Evolutionary conservation across 2,113 vertebrate species (phyloP), one percentile per base, ranked within the genome.

Genomic region (Notarius lentiginosus): DNA sequence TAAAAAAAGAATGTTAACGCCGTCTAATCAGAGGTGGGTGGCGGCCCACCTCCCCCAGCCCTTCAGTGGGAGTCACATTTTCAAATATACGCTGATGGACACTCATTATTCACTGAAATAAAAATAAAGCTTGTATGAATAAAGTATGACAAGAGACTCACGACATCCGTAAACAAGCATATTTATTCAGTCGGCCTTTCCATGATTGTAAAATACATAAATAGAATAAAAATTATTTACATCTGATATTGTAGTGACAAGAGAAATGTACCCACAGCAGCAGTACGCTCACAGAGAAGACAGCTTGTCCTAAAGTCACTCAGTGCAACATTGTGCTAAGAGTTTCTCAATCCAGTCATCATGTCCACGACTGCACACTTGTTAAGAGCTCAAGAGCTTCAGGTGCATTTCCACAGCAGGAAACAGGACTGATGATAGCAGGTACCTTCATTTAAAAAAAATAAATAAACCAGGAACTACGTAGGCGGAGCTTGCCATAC

Each of bases 171-270:
- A 30, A 91, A 90, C 85, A 87, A 86, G 77, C 87, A 77, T 77
- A 90, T 90, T 89, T 79, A 79, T 79, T 79, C 90, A 88, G 91
- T 90, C 88, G 92, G 85, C 87, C 2, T 86, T 87, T 72, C 34
- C 70, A 90, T 79, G 88, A 91, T 90, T 91, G 91, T 83, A 94
- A 94, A 95, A 94, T 92, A 91, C 92, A 94, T 92, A 93, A 79
- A 94, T 91, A 93, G 90, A 89, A 91, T 92, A 92, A 94, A 93
- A 94, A 91, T 86, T 91, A 94, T 94, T 92, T 95, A 94, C 92
- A 94, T 91, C 87, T 79, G 86, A 91, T 85, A 75, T 80, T 90
- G 90, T 87, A 84, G 84, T 87, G 91, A 94, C 90, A 92, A 87
- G 85, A 90, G 91, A 92, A 91, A 86, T 87, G 85, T 65, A 86